phyloP scores from a whole-genome alignment of 2,113 vertebrate genomes.

The Eurypyga helias region DNA sequence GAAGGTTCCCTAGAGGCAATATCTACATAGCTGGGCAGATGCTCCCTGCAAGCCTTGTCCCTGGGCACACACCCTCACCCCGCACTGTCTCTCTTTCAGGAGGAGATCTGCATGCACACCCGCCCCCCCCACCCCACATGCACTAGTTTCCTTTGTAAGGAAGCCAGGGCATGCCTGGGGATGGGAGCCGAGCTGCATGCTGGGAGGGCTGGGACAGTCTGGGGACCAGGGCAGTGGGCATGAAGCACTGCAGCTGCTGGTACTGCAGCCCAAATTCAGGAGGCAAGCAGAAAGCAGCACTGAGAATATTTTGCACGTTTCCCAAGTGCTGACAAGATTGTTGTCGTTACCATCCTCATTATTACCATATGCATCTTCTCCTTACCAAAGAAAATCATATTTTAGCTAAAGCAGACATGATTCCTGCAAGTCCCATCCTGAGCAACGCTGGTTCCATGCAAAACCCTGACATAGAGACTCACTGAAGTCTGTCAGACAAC shows the following conservation, averaged over 20 bases:
- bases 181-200: background rate
- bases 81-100: fast-evolving
- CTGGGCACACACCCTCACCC: background rate
- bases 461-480: background rate
- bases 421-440: background rate
- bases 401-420: background rate
- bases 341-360: background rate
- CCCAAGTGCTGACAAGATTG: background rate
- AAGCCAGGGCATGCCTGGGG: background rate
- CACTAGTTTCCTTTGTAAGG: background rate
- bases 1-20: background rate
- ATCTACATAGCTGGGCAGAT: background rate
- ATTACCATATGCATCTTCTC: background rate
- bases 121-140: fast-evolving
- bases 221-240: background rate
- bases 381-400: background rate
- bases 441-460: background rate
- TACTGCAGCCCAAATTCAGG: background rate
- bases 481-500: background rate
- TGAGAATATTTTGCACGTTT: background rate
- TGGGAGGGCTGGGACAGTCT: fast-evolving
- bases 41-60: background rate
- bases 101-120: background rate
- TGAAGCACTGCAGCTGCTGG: background rate
- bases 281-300: background rate